Evolutionary conservation across 1,140 invertebrate species (phyloP).

Genomic region (Ditylenchus dipsaci): DNA sequence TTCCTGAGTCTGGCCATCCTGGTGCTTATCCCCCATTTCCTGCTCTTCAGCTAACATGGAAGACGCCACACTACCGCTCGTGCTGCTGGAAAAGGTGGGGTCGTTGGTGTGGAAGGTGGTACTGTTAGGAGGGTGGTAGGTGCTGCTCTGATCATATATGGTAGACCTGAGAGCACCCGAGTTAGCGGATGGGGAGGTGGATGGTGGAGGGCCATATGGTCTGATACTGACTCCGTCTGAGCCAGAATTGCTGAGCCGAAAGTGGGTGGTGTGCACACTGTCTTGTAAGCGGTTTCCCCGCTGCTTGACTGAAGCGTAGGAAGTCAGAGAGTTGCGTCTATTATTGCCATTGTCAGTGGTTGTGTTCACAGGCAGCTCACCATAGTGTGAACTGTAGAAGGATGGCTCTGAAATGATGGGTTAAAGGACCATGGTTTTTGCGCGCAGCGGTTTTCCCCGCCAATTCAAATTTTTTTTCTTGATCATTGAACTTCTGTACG

Average conservation of each 20-base stretch:
- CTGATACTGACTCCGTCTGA: background rate
- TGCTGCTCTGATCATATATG: background rate
- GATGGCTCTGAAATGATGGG: background rate
- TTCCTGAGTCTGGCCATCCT: too few relatives aligned
- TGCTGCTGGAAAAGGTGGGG: background rate
- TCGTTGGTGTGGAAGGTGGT: background rate
- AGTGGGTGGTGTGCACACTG: background rate
- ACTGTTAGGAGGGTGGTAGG: background rate
- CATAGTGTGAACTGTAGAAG: background rate
- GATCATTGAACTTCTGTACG: too few relatives aligned
- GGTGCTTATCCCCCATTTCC: background rate
- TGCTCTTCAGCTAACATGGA: background rate
- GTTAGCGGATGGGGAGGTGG: background rate
- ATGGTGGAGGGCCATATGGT: background rate
- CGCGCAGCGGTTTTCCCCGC: too few relatives aligned
- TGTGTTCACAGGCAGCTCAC: background rate
- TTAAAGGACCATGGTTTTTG: too few relatives aligned
- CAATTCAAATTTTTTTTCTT: too few relatives aligned
- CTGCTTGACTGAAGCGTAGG: conserved; percentile 6
- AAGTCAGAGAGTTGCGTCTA: background rate
- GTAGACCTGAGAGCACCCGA: background rate
- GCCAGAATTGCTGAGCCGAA: background rate
- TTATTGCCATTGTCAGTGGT: background rate
- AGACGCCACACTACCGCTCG: background rate
- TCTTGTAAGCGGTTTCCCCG: background rate